Conservation (phyloP, 2,113 vertebrate species). For the Oreochromis niloticus region DNA sequence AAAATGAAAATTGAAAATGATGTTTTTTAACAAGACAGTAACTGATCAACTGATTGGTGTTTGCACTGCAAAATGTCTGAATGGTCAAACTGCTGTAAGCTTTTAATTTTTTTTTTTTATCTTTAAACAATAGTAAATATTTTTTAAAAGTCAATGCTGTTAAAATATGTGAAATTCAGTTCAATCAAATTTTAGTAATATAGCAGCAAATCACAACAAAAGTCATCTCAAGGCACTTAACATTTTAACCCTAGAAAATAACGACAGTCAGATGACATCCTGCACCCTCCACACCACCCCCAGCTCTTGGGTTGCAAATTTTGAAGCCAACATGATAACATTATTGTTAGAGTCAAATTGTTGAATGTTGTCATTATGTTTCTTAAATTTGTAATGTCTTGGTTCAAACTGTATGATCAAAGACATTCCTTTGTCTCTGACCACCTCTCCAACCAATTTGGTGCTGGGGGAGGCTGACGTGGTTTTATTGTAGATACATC, state of each 20-base stretch:
- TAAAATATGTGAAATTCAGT: not conserved
- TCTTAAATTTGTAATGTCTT: too few species aligned
- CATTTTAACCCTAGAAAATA: not conserved
- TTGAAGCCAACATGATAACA: not conserved
- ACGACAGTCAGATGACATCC: not conserved
- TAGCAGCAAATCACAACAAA: not conserved
- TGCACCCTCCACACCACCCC: not conserved
- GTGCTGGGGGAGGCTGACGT: too few species aligned
- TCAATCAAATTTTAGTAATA: not conserved
- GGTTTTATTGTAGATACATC: too few species aligned
- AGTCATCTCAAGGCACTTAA: not conserved
- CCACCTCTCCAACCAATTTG: too few species aligned
- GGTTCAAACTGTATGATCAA: fast-evolving
- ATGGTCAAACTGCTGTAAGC: not conserved
- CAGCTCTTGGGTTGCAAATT: not conserved
- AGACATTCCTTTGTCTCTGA: too few species aligned
- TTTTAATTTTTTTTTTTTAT: not conserved
- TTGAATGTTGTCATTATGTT: too few species aligned
- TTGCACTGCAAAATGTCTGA: not conserved
- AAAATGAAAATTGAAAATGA: not conserved
- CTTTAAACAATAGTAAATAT: not conserved
- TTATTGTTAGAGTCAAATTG: too few species aligned
- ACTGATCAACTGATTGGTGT: not conserved
- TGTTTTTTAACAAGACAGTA: not conserved
- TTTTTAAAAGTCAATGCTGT: not conserved